Base-by-base conservation (phyloP, 2,888 invertebrate species). In the Acleris emargana region DNA sequence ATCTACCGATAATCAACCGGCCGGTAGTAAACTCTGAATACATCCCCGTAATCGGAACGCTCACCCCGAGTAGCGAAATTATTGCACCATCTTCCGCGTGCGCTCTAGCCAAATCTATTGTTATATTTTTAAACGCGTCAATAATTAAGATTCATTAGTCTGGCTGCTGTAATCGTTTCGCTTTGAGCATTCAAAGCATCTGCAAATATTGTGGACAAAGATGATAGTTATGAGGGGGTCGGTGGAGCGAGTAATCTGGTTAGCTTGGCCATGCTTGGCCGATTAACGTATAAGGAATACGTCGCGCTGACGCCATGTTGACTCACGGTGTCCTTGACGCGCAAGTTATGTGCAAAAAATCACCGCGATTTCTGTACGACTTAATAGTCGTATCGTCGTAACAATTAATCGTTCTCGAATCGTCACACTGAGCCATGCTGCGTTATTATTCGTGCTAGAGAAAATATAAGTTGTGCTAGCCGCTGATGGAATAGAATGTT, bases 301-400 rank as follows among this genome's bases (percentile, higher is more conserved):
- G 69, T 73, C 68, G 63, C 68, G 77, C 73, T 81, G 84, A 83
- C 84, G 86, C 72, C 80, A 80, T 78, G 71, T 76, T 80, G 82
- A 81, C 72, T 84, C 83, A 80, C 73, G 28, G 58, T 76, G 87
- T 76, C 87, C 88, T 88, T 80, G 87, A 72, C 70, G 68, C 62
- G 13, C 69, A 47, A 9, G 49, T 25, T 32, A 43, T 20, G 50
- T 61, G 60, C 55, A 66, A 60, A 62, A 63, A 51, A 28, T 45
- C 50, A 86, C 72, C 69, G 69, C 64, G 67, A 69, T 70, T 69
- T 70, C 77, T 75, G 76, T 77, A 75, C 77, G 38, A 38, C 38
- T 38, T n/a, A n/a, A 38, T 38, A n/a, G n/a, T n/a, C n/a, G n/a
- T n/a, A n/a, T n/a, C n/a, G n/a, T n/a, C n/a, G n/a, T 38, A 13